Percentiles rank a stretch among this genome's conserved stretches.
These are phyloP conservation scores for Mercenaria mercenaria DNA, from an alignment of 1,140 invertebrate species.

Conservation along the genomic window DNA sequence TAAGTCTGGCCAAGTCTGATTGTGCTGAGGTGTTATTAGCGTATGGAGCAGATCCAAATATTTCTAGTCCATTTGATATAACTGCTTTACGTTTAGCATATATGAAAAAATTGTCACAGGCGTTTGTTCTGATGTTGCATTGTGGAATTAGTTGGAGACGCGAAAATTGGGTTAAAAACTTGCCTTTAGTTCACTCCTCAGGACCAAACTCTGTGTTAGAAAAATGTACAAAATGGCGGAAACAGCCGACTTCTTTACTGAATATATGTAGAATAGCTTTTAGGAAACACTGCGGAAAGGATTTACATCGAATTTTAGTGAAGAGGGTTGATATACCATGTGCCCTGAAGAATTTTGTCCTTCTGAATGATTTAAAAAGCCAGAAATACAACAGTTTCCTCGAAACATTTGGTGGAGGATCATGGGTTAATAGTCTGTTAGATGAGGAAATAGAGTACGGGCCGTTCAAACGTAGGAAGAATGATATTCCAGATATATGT, in stretches of 20 bases:
- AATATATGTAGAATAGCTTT: slow-evolving; percentile 19
- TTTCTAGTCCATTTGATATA: slow-evolving; percentile 48
- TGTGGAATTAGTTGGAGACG: slow-evolving; percentile 47
- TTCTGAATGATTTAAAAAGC: not conserved
- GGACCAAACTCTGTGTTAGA: not conserved
- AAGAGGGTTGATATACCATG: not conserved
- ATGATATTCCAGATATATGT: slow-evolving; percentile 5
- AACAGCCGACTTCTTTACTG: not conserved
- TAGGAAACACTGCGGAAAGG: not conserved
- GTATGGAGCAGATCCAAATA: slow-evolving; percentile 45
- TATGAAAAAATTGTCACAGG: not conserved
- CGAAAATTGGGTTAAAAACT: slow-evolving; percentile 31
- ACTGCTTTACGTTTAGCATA: slow-evolving; percentile 32
- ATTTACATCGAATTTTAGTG: not conserved
- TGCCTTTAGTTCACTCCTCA: not conserved
- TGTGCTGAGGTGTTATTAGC: slow-evolving; percentile 21
- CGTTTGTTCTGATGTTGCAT: slow-evolving; percentile 10
- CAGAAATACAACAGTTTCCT: slow-evolving; percentile 11
- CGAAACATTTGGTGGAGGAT: not conserved
- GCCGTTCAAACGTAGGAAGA: not conserved
- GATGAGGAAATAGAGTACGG: not conserved
- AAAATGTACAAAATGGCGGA: not conserved
- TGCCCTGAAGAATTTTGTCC: slow-evolving; percentile 7
- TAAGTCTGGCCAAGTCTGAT: slow-evolving; percentile 4
- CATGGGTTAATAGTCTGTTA: not conserved